Conservation (phyloP, 2,113 vertebrate species). For the western clawed frog (Xenopus tropicalis) region UCB_Xtro_10.0 CM004450.2:144685501-144686000, state of each 20-base stretch:
- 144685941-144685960: not conserved
- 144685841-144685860: not conserved
- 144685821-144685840: not conserved
- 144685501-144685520: not conserved
- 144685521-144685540: not conserved
- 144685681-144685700: not conserved
- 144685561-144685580: no score
- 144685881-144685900: not conserved
- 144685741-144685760: not conserved
- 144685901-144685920: not conserved
- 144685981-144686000: no score
- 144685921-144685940: not conserved
- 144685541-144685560: not conserved
- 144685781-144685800: not conserved
- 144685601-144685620: no score
- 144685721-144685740: not conserved
- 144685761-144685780: not conserved
- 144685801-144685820: constrained; percentile 2
- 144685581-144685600: no score
- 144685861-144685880: not conserved
- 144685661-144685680: not conserved
- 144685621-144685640: no score
- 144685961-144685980: no score
- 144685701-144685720: not conserved
- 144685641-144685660: no score